Base-by-base conservation (phyloP, 1,140 invertebrate genomes). In the Drosophila lini region DNA sequence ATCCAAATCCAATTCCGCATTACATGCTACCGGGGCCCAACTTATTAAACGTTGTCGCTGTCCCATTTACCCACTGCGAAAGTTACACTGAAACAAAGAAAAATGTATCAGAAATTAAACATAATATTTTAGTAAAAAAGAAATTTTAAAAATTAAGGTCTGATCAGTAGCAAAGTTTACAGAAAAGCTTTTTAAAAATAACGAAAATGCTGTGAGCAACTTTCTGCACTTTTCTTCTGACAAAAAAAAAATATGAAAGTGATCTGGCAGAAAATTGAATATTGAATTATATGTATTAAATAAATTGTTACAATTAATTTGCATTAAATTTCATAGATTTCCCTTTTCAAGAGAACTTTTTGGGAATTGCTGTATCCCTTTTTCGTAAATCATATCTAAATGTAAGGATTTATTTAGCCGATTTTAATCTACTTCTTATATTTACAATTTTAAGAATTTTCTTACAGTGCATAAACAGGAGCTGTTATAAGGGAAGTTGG, bases 41-140 rank as follows among this genome's bases (percentile, higher is more conserved):
- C 84, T 88, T 84, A 88, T 88, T 88, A 89, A 88, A 88, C 80
- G 77, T 88, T 88, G 84, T 84, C 84, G 83, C 84, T 88, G 84
- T 80, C 65, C 84, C 84, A 84, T 83, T 88, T 84, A 81, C 40
- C 77, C 62, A 89, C 77, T 86, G 83, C 83, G 83, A 88, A 83
- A 53, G 65, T 50, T 38, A 13, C 65, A 69, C 65, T 45, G 22
- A 10, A 38, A 69, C 42, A 9, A 32, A 41, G 8, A 22, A 2
- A 22, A 8, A 19, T 19, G 9, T 36, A 15, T 19, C 11, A 34
- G n/a, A 16, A 9, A 31, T 16, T 7, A 45, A 22, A 3, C 25
- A 44, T 6, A 13, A 0, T 41, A 8, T 41, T 41, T 41, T 1
- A 16, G 3, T 4, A 41, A 3, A 15, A 36, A 40, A n/a, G 6